Evolutionary conservation across 1,140 invertebrate species (phyloP).

Genomic region (Helicorthomorpha holstii): DNA sequence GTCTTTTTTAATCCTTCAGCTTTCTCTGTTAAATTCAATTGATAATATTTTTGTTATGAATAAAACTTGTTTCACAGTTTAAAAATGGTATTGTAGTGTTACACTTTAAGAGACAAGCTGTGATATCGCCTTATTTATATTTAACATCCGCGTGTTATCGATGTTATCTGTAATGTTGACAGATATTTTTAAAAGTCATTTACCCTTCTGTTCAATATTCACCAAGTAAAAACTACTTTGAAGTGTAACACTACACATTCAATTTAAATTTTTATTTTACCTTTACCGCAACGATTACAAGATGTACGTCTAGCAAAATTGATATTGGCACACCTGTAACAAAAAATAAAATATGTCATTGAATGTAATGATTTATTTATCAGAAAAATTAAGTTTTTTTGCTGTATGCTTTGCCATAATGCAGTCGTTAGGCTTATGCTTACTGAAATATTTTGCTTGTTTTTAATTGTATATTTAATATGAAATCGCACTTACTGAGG

Average conservation of each 20-base stretch:
- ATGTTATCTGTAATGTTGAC: slow-evolving; percentile 14
- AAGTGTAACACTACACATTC: too few species aligned
- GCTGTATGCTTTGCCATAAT: not conserved
- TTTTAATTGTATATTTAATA: slow-evolving; percentile 3
- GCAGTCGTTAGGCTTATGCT: not conserved
- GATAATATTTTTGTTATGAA: not conserved
- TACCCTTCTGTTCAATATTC: too few species aligned
- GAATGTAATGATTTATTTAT: too few species aligned
- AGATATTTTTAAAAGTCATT: slow-evolving; percentile 8
- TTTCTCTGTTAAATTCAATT: slow-evolving; percentile 33
- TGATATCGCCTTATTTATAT: too few species aligned
- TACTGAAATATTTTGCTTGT: not conserved
- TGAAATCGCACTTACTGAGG: slow-evolving; percentile 21
- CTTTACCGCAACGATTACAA: slow-evolving; percentile 79
- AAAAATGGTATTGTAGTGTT: not conserved
- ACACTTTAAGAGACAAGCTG: not conserved
- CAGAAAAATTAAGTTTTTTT: too few species aligned
- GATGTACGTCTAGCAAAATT: slow-evolving; percentile 78
- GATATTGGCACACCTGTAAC: slow-evolving; percentile 68
- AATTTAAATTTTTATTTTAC: too few species aligned
- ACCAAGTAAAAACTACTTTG: too few species aligned
- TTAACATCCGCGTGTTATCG: not conserved
- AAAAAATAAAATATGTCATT: slow-evolving; percentile 9
- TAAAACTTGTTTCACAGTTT: not conserved
- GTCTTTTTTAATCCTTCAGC: slow-evolving; percentile 54